A percentile compares a stretch with the other conserved stretches of the same genome.
Evolutionary conservation across 2,113 vertebrate genomes (phyloP).

Genomic region (Athene noctua): DNA sequence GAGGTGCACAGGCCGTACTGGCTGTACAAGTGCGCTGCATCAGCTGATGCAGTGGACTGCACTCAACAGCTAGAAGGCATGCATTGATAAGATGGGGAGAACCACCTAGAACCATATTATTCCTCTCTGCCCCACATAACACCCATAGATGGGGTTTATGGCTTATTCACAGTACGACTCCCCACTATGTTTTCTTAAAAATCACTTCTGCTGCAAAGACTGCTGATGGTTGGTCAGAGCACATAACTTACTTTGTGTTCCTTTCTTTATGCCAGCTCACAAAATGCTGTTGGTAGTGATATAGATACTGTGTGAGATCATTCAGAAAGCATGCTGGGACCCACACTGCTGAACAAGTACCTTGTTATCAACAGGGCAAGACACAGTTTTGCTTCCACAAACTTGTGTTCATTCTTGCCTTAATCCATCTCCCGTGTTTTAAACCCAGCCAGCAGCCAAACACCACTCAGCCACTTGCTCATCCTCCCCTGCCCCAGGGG

Average conservation of each 20-base stretch:
- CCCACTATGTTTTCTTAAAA: background rate
- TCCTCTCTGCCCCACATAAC: background rate
- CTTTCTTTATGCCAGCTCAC: background rate
- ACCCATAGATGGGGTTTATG: too few species aligned
- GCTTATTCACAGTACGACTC: background rate
- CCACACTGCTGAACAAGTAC: background rate
- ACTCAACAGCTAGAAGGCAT: background rate
- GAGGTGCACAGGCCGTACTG: background rate
- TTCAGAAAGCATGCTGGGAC: background rate
- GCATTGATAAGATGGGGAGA: background rate
- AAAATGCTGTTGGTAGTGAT: background rate
- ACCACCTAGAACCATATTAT: background rate
- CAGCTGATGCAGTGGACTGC: background rate
- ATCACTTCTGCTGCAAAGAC: background rate
- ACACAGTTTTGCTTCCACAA: background rate
- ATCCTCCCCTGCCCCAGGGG: too few species aligned
- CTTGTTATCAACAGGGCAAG: background rate
- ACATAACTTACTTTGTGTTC: background rate
- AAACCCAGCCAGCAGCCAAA: too few species aligned
- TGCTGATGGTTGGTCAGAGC: background rate
- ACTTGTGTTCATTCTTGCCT: background rate
- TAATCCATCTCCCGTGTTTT: background rate
- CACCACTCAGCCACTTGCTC: too few species aligned
- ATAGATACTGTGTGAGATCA: background rate
- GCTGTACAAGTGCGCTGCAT: too few species aligned